phyloP scores from a whole-genome alignment of 2,797 vertebrate genomes.

The Gymnocypris eckloni region DNA sequence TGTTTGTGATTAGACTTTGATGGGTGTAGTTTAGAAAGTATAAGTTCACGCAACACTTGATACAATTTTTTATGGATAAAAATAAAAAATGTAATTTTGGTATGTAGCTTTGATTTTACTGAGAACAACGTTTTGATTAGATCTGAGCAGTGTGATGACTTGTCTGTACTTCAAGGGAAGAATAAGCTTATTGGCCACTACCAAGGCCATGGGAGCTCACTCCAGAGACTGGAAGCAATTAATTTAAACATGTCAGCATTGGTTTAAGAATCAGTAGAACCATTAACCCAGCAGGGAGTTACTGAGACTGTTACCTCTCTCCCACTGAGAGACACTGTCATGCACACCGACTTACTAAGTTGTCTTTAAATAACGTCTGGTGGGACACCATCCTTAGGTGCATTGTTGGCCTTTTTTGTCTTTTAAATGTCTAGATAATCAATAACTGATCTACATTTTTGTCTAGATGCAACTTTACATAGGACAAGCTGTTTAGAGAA shows the following conservation, averaged over 20 bases:
- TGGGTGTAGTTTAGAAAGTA: not conserved
- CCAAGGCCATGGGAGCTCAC: not conserved
- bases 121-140: not conserved
- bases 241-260: slow-evolving; percentile 10
- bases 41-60: not conserved
- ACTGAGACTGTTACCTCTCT: not conserved
- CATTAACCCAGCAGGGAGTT: slow-evolving; percentile 15
- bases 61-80: not conserved
- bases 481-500: not conserved
- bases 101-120: not conserved
- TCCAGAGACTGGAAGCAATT: not conserved
- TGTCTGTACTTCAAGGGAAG: not conserved
- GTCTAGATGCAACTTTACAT: not conserved
- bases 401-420: not conserved
- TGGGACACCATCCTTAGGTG: not conserved
- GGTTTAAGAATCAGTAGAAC: not conserved
- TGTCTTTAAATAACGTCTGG: not conserved
- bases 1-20: not conserved
- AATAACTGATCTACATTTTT: not conserved
- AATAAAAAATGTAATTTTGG: not conserved
- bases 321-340: slow-evolving; percentile 4
- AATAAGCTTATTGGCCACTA: slow-evolving; percentile 3
- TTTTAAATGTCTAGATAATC: not conserved
- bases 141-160: not conserved
- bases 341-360: not conserved